Percentiles rank a stretch among this genome's conserved stretches.
Conservation (phyloP, 1,140 invertebrate genomes). For the Drosophila grimshawi region DNA sequence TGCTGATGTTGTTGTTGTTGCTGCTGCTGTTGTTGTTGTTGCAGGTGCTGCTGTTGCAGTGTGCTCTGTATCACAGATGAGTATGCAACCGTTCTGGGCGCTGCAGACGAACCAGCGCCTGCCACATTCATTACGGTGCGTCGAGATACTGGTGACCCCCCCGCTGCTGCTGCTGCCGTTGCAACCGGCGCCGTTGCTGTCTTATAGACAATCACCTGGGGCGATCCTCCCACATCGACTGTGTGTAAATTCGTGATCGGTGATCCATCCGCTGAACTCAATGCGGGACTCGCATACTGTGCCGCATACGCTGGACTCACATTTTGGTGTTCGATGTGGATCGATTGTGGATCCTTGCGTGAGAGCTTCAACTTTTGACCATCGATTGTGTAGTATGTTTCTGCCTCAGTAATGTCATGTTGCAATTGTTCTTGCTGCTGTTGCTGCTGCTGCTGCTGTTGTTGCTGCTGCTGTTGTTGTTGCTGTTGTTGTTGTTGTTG, state of each 20-base stretch:
- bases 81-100: slow-evolving; percentile 77
- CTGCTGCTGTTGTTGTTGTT: slow-evolving; percentile 55
- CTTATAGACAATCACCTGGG: slow-evolving; percentile 83
- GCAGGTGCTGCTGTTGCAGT: slow-evolving; percentile 57
- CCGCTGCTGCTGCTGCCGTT: slow-evolving; percentile 12
- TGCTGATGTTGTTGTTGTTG: slow-evolving; percentile 59
- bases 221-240: slow-evolving; percentile 63
- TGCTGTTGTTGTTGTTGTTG: slow-evolving; percentile 73
- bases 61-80: slow-evolving; percentile 84
- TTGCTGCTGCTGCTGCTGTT: slow-evolving; percentile 64
- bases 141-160: slow-evolving; percentile 62
- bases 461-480: slow-evolving; percentile 59
- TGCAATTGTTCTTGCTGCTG: slow-evolving; percentile 54
- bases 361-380: slow-evolving; percentile 68
- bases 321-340: slow-evolving; percentile 69
- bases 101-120: slow-evolving; percentile 79
- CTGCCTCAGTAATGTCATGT: slow-evolving; percentile 44
- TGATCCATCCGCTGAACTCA: slow-evolving; percentile 77
- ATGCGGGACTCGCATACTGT: slow-evolving; percentile 74
- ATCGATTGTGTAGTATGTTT: slow-evolving; percentile 72
- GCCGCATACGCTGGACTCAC: slow-evolving; percentile 75
- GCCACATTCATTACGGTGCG: slow-evolving; percentile 68
- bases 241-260: slow-evolving; percentile 77
- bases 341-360: slow-evolving; percentile 67
- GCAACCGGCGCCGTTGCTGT: slow-evolving; percentile 46